Evolutionary conservation across 2,888 invertebrate species (phyloP).

Genomic region (Emmelina monodactyla): DNA sequence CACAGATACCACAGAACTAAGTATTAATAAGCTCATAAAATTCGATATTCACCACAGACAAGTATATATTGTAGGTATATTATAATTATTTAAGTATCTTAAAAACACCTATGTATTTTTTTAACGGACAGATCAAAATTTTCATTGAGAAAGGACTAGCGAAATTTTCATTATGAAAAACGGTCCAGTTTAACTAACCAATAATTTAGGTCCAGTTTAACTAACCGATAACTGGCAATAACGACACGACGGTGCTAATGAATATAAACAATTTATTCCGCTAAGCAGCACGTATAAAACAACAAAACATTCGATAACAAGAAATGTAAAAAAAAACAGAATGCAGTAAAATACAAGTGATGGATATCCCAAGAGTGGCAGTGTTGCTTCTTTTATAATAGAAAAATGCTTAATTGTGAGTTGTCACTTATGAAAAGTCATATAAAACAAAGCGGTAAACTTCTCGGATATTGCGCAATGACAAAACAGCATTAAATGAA

Average conservation of each 20-base stretch:
- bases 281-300: slow-evolving; percentile 15
- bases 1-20: slow-evolving; percentile 46
- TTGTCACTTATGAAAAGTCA: slow-evolving; percentile 1
- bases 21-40: slow-evolving; percentile 64
- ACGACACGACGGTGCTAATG: neutral
- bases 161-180: slow-evolving; percentile 20
- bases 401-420: slow-evolving; percentile 14
- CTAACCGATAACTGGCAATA: neutral
- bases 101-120: slow-evolving; percentile 39
- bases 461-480: neutral
- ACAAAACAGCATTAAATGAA: neutral
- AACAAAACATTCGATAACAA: slow-evolving; percentile 44
- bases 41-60: slow-evolving; percentile 63
- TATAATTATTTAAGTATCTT: slow-evolving; percentile 43
- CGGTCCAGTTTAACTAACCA: neutral
- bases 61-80: slow-evolving; percentile 42
- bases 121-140: slow-evolving; percentile 57
- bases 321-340: slow-evolving; percentile 39
- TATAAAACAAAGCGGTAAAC: slow-evolving; percentile 1
- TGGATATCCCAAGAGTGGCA: slow-evolving; percentile 13
- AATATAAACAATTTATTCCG: slow-evolving; percentile 6
- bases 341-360: slow-evolving; percentile 22
- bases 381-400: slow-evolving; percentile 14
- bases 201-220: too few relatives aligned
- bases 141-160: slow-evolving; percentile 55